Percentiles rank a stretch among this genome's conserved stretches.
Evolutionary conservation across 2,797 vertebrate species (phyloP).

Genomic region (Spea hammondii): DNA sequence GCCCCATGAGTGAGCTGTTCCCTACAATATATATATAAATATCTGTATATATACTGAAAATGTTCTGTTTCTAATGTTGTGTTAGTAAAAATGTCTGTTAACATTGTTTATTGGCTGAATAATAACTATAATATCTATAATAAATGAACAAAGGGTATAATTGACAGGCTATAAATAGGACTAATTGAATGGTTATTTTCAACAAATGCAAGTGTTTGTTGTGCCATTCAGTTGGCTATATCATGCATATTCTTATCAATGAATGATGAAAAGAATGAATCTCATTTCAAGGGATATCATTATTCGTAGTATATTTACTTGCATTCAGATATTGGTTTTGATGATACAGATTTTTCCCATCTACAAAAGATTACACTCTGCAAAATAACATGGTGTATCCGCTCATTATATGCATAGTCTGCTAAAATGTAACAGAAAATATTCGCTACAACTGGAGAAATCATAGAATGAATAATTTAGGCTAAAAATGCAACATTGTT

Average conservation of each 20-base stretch:
- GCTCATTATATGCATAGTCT: slow-evolving; percentile 45
- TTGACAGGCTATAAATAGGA: slow-evolving; percentile 7
- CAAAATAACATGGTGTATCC: slow-evolving; percentile 40
- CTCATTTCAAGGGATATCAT: slow-evolving; percentile 14
- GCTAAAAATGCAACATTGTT: slow-evolving; percentile 42
- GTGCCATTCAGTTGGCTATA: slow-evolving; percentile 15
- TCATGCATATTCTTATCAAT: background rate
- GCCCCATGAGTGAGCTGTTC: too few relatives aligned
- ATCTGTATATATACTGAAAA: background rate
- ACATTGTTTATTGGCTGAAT: background rate
- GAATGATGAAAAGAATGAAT: slow-evolving; percentile 13
- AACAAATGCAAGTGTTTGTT: slow-evolving; percentile 11
- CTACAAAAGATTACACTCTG: slow-evolving; percentile 27
- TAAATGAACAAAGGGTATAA: slow-evolving; percentile 8
- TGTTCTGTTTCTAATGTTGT: background rate
- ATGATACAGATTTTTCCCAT: slow-evolving; percentile 24
- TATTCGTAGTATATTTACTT: slow-evolving; percentile 36
- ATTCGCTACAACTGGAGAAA: slow-evolving; percentile 40
- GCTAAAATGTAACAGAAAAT: slow-evolving; percentile 38
- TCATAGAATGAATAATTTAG: slow-evolving; percentile 52
- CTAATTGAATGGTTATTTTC: slow-evolving; percentile 12
- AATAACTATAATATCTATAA: slow-evolving; percentile 4
- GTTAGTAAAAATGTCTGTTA: background rate
- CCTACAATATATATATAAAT: too few relatives aligned
- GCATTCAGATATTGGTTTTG: slow-evolving; percentile 36